Evolutionary conservation across 2,888 invertebrate species (phyloP), one percentile per base, ranked within the genome.

Genomic region (Pharmacophagus antenor): DNA sequence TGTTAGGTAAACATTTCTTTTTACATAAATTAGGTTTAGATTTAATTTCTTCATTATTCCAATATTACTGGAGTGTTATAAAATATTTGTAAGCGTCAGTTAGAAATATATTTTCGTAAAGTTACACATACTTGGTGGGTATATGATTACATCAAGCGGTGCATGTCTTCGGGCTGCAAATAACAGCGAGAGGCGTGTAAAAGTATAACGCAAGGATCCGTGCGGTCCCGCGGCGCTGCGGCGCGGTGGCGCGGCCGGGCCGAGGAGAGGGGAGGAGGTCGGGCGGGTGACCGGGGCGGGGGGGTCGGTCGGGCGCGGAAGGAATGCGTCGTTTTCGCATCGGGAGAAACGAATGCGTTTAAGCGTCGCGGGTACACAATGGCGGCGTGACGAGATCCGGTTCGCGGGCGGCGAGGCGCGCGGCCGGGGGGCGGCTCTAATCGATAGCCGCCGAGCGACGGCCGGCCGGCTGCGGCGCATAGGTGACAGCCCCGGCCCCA

Each of bases 261-360:
- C 64, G 74, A 75, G 76, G 69, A 56, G 64, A 73, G 69, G 73
- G 73, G 21, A 15, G 78, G 80, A 72, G 73, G 17, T 3, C 42
- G 42, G 42, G 42, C 5, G 17, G 42, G 42, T 17, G 42, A 7
- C 17, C 69, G 80, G 87, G 82, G 86, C 21, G 59, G 59, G 49
- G 79, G 82, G 82, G 72, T 77, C 80, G 80, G 76, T 83, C 82
- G 82, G 83, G 88, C 84, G 86, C 86, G 89, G 89, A 89, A 89
- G 89, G 89, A 89, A 89, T 89, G 89, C 89, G 89, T 89, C 89
- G 89, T 89, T 89, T 89, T 90, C 89, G 89, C 89, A 90, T 89
- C 88, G 88, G 89, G 89, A 90, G 89, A 90, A 90, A 89, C 89
- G 89, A 90, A 90, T 90, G 89, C 89, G 89, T 88, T 88, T 88